A percentile compares a stretch with the other conserved stretches of the same genome.
Evolutionary conservation across 1,140 invertebrate genomes (phyloP).

Genomic region (Colletes latitarsis): DNA sequence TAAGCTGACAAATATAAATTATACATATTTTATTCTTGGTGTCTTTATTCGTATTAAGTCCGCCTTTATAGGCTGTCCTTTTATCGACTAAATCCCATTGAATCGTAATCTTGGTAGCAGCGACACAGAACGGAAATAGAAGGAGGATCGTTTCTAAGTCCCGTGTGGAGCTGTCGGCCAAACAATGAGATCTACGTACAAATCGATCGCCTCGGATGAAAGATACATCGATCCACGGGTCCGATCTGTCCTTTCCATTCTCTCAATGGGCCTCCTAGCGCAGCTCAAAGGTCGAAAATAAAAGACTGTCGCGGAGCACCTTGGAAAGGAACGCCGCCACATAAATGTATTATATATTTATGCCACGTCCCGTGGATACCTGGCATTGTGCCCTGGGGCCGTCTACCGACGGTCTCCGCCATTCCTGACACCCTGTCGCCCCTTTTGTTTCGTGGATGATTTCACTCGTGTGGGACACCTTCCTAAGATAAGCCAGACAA

Average conservation of each 20-base stretch:
- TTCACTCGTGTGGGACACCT: constrained; percentile 64
- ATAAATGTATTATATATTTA: constrained; percentile 64
- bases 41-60: constrained; percentile 28
- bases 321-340: constrained; percentile 51
- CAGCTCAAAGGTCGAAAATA: constrained; percentile 51
- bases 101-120: constrained; percentile 44
- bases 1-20: constrained; percentile 5
- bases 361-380: constrained; percentile 59
- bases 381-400: constrained; percentile 58
- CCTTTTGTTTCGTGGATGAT: constrained; percentile 66
- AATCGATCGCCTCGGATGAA: constrained; percentile 45
- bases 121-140: constrained; percentile 26
- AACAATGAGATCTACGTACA: constrained; percentile 47
- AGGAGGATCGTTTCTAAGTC: constrained; percentile 44
- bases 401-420: constrained; percentile 26
- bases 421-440: constrained; percentile 55
- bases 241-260: constrained; percentile 37
- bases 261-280: constrained; percentile 41
- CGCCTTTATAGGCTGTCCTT: constrained; percentile 2
- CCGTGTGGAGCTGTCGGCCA: constrained; percentile 33
- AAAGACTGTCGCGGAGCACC: constrained; percentile 59
- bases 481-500: constrained; percentile 62
- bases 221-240: constrained; percentile 37
- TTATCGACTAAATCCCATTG: constrained; percentile 30
- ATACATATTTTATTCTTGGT: neutral